Conservation (phyloP, 2,888 invertebrate species). For the Epinotia ramella region DNA sequence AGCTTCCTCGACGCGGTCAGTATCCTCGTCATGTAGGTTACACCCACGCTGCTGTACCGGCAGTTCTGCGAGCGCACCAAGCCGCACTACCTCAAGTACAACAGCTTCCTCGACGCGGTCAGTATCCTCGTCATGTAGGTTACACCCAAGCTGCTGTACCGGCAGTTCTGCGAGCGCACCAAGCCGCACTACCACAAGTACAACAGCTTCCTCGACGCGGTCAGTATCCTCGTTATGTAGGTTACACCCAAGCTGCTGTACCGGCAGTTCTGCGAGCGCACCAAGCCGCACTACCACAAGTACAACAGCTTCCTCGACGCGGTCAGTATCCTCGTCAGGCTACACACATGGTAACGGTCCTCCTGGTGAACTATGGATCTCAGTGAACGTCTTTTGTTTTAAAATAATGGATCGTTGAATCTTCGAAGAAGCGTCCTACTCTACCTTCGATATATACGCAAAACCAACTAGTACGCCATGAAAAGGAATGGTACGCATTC, state of each 20-base stretch:
- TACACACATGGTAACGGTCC: no score
- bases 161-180: constrained; percentile 96
- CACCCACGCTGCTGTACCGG: constrained; percentile 96
- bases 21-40: constrained; percentile 97
- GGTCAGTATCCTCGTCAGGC: constrained; percentile 60
- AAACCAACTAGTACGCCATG: no score
- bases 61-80: constrained; percentile 97
- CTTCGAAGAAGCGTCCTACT: not conserved
- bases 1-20: constrained; percentile 94
- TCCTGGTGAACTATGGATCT: no score
- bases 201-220: constrained; percentile 97
- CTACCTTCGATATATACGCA: no score
- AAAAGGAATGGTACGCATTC: no score
- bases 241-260: constrained; percentile 89
- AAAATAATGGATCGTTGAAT: not conserved
- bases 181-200: constrained; percentile 95
- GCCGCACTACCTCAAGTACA: constrained; percentile 95
- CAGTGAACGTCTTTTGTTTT: no score
- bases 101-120: constrained; percentile 95
- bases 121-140: constrained; percentile 92
- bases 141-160: constrained; percentile 97
- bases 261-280: constrained; percentile 97
- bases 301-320: constrained; percentile 97
- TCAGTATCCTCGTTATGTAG: no score
- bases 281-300: constrained; percentile 93